Percentiles rank a stretch among this genome's conserved stretches.
Conservation (phyloP, 1,140 invertebrate species). For the Octopus bimaculoides region DNA sequence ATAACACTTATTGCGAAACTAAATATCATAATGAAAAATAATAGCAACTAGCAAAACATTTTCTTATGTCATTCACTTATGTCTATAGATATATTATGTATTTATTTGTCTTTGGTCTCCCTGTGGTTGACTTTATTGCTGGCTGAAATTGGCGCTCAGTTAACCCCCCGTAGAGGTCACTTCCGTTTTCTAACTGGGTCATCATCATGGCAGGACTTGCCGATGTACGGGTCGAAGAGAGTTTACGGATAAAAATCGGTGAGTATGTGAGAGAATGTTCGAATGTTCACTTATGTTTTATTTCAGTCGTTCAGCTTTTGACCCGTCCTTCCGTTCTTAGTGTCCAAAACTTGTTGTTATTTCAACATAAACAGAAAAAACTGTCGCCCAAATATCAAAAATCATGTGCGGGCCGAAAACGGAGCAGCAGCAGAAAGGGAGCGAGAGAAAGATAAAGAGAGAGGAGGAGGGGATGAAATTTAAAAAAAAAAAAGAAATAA, state of each 20-base stretch:
- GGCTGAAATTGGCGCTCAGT: slow-evolving; percentile 11
- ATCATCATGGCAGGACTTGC: slow-evolving; percentile 26
- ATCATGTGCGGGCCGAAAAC: background rate
- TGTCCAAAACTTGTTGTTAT: background rate
- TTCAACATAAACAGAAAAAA: background rate
- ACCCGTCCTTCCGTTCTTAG: background rate
- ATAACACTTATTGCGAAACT: too few relatives aligned
- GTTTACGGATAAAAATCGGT: slow-evolving; percentile 38
- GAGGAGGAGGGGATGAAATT: too few relatives aligned
- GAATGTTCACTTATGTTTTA: background rate
- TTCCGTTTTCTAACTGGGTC: slow-evolving; percentile 20
- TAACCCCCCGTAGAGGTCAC: slow-evolving; percentile 13
- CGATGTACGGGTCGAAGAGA: slow-evolving; percentile 33
- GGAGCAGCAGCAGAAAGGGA: background rate
- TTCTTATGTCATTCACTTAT: too few relatives aligned
- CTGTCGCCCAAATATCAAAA: background rate
- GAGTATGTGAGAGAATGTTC: slow-evolving; percentile 14
- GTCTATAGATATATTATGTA: too few relatives aligned
- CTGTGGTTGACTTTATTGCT: background rate
- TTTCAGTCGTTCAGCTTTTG: too few relatives aligned
- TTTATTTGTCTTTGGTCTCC: too few relatives aligned
- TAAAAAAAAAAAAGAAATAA: too few relatives aligned
- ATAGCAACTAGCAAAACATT: too few relatives aligned
- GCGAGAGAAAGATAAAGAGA: background rate
- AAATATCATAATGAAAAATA: too few relatives aligned